These are phyloP conservation scores for Drosophila ustulata DNA, from an alignment of 2,888 invertebrate species.

Conservation along the genomic window DNA sequence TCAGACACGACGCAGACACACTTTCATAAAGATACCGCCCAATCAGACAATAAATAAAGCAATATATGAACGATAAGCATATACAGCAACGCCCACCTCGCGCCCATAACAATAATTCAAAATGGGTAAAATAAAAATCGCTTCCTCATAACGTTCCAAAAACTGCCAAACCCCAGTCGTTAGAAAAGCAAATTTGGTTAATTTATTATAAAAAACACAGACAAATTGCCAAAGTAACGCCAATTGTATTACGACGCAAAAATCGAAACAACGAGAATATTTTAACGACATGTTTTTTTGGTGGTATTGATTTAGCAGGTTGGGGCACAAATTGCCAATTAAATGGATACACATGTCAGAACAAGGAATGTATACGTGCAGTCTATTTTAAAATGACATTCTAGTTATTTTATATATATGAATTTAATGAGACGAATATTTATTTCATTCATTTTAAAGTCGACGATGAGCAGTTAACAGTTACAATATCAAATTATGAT, in stretches of 20 bases:
- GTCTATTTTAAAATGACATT: neutral
- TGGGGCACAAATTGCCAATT: constrained; percentile 41
- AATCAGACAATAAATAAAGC: constrained; percentile 73
- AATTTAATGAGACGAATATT: too few species aligned
- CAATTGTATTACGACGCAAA: constrained; percentile 16
- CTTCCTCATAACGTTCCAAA: constrained; percentile 18
- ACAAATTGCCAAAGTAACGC: constrained; percentile 50
- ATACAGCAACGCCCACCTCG: constrained; percentile 39
- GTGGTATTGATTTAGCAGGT: neutral
- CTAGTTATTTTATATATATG: too few species aligned
- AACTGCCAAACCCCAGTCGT: neutral
- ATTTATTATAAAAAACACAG: constrained; percentile 62
- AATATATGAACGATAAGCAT: constrained; percentile 71
- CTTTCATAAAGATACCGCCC: constrained; percentile 31
- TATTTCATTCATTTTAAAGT: too few species aligned
- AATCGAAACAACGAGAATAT: constrained; percentile 35
- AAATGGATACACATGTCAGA: constrained; percentile 26
- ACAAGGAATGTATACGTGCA: neutral
- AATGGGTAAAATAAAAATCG: constrained; percentile 34
- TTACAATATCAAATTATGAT: too few species aligned
- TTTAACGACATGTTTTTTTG: constrained; percentile 26
- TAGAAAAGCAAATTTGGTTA: constrained; percentile 45
- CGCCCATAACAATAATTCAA: constrained; percentile 69
- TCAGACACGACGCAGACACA: constrained; percentile 18
- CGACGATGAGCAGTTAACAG: too few species aligned